A percentile compares a stretch with the other conserved stretches of the same genome.
phyloP scores from a whole-genome alignment of 2,797 vertebrate species.

The Sardinella longiceps region DNA sequence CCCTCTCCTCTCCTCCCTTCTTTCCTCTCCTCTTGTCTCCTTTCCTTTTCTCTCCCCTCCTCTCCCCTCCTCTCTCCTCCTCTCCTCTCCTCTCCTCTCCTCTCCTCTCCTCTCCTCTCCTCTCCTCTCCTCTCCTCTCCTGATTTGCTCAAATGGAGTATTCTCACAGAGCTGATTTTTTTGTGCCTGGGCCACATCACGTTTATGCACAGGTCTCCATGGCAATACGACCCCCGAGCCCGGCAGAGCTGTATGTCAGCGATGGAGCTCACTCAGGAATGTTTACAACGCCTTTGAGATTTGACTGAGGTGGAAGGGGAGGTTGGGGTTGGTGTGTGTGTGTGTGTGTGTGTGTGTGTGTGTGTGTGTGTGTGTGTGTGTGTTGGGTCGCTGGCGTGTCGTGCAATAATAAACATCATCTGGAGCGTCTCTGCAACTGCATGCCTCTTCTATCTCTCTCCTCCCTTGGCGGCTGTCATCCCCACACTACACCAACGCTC shows the following conservation, averaged over 20 bases:
- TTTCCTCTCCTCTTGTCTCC: rapidly evolving
- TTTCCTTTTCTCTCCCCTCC: too few relatives aligned
- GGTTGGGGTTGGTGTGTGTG: not conserved
- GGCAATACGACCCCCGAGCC: not conserved
- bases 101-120: too few relatives aligned
- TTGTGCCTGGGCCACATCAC: not conserved
- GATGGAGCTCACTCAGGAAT: not conserved
- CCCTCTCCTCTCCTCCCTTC: too few relatives aligned
- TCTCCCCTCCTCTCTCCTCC: too few relatives aligned
- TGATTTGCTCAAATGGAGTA: not conserved
- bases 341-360: not conserved
- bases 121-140: too few relatives aligned
- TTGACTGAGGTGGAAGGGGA: not conserved
- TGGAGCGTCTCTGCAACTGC: not conserved
- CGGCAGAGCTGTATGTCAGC: not conserved
- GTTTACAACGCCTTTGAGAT: not conserved
- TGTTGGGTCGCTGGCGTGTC: not conserved
- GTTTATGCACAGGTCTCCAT: not conserved
- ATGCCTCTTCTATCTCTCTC: not conserved
- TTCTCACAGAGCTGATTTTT: not conserved
- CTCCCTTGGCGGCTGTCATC: not conserved
- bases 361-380: not conserved
- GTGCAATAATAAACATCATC: not conserved
- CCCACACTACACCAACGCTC: not conserved
- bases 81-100: too few relatives aligned